A percentile compares a stretch with the other conserved stretches of the same genome.
Evolutionary conservation across 2,113 vertebrate species (phyloP).

Genomic region (Jaculus jaculus): DNA sequence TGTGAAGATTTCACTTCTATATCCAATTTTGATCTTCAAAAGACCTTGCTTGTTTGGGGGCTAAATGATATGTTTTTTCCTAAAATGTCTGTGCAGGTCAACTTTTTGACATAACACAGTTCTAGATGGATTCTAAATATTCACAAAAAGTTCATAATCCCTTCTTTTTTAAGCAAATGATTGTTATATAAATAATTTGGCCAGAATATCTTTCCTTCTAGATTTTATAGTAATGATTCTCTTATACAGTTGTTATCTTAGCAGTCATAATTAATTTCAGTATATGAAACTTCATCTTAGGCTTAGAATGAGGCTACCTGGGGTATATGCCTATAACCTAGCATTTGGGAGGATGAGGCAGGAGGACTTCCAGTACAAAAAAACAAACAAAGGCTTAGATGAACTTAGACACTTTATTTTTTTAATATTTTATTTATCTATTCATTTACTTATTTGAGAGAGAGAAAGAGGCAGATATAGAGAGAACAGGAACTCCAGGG

Average conservation of each 20-base stretch:
- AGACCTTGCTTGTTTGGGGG: neutral
- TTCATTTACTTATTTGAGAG: too few relatives aligned
- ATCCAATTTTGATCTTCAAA: neutral
- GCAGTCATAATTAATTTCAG: constrained; percentile 27
- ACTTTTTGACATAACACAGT: neutral
- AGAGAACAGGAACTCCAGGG: too few relatives aligned
- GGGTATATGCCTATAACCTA: neutral
- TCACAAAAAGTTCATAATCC: neutral
- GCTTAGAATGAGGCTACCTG: neutral
- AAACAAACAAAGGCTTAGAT: neutral
- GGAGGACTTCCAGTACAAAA: neutral
- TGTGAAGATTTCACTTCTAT: neutral
- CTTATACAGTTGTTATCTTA: constrained; percentile 31
- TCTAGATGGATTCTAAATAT: neutral
- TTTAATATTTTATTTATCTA: too few relatives aligned
- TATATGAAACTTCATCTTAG: neutral
- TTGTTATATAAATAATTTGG: constrained; percentile 50
- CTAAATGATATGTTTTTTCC: neutral
- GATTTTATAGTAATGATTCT: constrained; percentile 36
- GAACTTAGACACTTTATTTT: constrained; percentile 23
- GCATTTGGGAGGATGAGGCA: too few relatives aligned
- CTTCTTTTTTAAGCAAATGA: neutral
- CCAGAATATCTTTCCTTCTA: neutral
- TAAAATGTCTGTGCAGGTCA: neutral
- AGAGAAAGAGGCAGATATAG: too few relatives aligned